Conservation (phyloP, 2,113 vertebrate genomes). For the Pandion haliaetus region DNA sequence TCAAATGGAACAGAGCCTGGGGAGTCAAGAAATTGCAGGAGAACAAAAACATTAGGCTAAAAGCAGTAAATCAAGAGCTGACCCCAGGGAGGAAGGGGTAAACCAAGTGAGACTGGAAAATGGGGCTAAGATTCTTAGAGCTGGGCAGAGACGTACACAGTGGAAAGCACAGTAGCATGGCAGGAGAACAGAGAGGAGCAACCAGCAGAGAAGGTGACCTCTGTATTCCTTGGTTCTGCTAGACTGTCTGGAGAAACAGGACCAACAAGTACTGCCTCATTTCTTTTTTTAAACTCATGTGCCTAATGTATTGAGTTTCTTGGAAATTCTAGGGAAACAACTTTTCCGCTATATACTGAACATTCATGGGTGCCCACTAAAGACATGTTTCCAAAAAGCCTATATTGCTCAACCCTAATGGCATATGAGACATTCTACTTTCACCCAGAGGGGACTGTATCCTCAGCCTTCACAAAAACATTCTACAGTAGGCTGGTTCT, state of each 20-base stretch:
- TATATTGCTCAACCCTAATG: background rate
- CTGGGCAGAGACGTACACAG: background rate
- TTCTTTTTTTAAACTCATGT: background rate
- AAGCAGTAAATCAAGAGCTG: background rate
- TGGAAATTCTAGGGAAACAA: background rate
- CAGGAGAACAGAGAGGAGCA: background rate
- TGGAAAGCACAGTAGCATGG: background rate
- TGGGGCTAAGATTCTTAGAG: background rate
- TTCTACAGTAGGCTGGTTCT: background rate
- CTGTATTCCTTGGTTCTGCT: background rate
- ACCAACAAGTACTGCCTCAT: background rate
- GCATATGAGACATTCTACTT: background rate
- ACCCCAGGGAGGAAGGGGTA: background rate
- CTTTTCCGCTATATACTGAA: background rate
- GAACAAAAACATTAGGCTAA: constrained; percentile 15
- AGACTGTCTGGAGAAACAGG: background rate
- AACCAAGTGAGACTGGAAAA: background rate
- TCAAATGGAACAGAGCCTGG: background rate
- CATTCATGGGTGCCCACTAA: background rate
- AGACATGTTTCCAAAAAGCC: background rate
- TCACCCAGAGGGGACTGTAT: background rate
- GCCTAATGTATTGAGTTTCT: background rate
- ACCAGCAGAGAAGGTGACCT: background rate
- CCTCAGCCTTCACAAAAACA: background rate
- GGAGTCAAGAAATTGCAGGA: constrained; percentile 1